phyloP scores from a whole-genome alignment of 1,140 invertebrate species.

The Diploscapter pachys region DNA sequence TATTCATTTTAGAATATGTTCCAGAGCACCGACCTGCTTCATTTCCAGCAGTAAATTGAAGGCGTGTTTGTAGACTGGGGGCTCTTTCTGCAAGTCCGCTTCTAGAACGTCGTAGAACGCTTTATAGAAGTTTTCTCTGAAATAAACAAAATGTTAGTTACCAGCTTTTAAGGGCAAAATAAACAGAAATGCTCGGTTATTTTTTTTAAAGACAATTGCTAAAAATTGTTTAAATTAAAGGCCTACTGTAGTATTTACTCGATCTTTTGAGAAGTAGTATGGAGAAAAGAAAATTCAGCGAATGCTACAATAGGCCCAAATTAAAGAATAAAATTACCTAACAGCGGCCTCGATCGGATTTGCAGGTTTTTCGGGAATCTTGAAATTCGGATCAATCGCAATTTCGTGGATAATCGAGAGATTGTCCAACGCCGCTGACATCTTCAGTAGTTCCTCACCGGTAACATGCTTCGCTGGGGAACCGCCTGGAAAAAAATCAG shows the following conservation, averaged over 20 bases:
- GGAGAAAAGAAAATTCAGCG: no score
- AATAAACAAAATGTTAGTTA: neutral
- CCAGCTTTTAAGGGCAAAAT: neutral
- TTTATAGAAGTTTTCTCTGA: slow-evolving; percentile 2
- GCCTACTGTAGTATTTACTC: no score
- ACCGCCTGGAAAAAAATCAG: slow-evolving; percentile 6
- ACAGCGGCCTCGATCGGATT: slow-evolving; percentile 16
- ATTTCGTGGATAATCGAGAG: slow-evolving; percentile 28
- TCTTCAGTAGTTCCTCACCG: slow-evolving; percentile 26
- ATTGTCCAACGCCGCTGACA: slow-evolving; percentile 24
- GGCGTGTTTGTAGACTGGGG: slow-evolving; percentile 10
- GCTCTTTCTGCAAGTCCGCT: slow-evolving; percentile 21
- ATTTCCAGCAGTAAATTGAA: slow-evolving; percentile 26
- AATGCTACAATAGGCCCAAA: no score
- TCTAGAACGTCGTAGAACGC: slow-evolving; percentile 5
- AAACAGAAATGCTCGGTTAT: no score
- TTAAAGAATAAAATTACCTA: neutral
- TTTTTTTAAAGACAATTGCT: no score
- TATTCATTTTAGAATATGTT: neutral
- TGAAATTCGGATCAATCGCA: slow-evolving; percentile 25
- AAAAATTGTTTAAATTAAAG: no score
- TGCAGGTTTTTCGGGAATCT: slow-evolving; percentile 8
- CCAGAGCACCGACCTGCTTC: slow-evolving; percentile 1
- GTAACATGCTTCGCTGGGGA: slow-evolving; percentile 19
- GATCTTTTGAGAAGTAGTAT: no score